A percentile compares a stretch with the other conserved stretches of the same genome.
These are phyloP conservation scores for Polypterus senegalus DNA, from an alignment of 2,113 vertebrate species.

Conservation along the genomic window DNA sequence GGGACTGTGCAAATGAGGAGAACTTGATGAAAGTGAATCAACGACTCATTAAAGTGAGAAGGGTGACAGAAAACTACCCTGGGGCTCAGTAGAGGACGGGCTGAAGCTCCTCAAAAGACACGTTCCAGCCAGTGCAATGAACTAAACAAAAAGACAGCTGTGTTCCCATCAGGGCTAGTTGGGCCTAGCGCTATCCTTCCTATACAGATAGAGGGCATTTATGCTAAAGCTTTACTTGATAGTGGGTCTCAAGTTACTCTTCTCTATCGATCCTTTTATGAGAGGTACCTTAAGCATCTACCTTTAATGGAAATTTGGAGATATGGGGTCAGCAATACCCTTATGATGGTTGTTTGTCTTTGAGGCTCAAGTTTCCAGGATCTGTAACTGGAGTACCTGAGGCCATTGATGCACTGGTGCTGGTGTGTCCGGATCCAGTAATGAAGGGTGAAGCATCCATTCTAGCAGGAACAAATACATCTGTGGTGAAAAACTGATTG, in stretches of 20 bases:
- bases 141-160: not conserved
- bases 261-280: too few species aligned
- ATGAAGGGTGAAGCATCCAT: conserved; percentile 2
- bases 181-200: conserved; percentile 16
- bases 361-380: conserved; percentile 8
- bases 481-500: too few species aligned
- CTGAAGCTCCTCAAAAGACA: conserved; percentile 9
- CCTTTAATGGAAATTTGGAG: conserved; percentile 9
- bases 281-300: too few species aligned
- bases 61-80: conserved; percentile 13
- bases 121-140: conserved; percentile 12
- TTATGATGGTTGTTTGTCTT: conserved; percentile 13
- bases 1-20: conserved; percentile 12
- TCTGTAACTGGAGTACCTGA: conserved; percentile 2
- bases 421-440: conserved; percentile 14
- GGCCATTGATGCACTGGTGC: conserved; percentile 8
- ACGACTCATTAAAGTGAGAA: conserved; percentile 9
- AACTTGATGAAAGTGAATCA: conserved; percentile 19
- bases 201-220: conserved; percentile 14
- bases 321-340: conserved; percentile 15
- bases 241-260: too few species aligned
- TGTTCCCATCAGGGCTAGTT: conserved; percentile 10
- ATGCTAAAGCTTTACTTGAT: too few species aligned
- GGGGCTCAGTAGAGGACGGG: conserved; percentile 16
- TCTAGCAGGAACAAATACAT: too few species aligned